phyloP scores from a whole-genome alignment of 2,113 vertebrate species.

The Prinia subflava region DNA sequence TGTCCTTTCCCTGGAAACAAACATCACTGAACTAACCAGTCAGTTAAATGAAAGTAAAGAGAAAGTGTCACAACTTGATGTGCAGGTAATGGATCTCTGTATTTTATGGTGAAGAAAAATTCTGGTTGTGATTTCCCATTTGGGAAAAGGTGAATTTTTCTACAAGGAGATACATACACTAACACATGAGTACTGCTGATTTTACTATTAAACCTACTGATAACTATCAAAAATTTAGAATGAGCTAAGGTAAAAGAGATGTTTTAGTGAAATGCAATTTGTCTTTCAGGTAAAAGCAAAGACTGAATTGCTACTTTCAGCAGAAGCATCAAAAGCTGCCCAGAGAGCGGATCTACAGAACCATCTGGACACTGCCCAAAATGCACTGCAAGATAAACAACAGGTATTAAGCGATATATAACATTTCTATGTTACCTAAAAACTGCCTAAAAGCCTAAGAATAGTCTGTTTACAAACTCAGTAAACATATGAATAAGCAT shows the following conservation, averaged over 20 bases:
- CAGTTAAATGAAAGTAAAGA: constrained; percentile 92
- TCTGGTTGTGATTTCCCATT: neutral
- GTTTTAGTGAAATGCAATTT: neutral
- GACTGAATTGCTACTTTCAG: constrained; percentile 91
- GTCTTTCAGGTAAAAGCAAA: constrained; percentile 91
- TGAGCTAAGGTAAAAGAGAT: neutral
- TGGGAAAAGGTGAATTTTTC: neutral
- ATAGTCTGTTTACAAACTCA: neutral
- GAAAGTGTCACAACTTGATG: constrained; percentile 88
- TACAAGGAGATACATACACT: neutral
- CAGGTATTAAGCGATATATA: constrained; percentile 76
- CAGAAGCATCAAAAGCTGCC: constrained; percentile 92
- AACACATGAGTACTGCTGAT: neutral
- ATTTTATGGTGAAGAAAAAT: neutral
- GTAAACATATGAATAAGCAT: neutral
- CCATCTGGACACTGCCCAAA: constrained; percentile 91
- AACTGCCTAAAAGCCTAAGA: neutral
- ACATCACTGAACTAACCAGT: constrained; percentile 79
- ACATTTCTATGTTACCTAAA: neutral
- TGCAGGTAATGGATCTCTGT: constrained; percentile 80
- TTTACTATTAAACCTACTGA: neutral
- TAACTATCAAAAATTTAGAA: neutral
- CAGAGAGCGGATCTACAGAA: constrained; percentile 95
- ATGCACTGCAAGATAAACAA: constrained; percentile 96
- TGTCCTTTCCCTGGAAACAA: constrained; percentile 86